These are phyloP conservation scores for Choristoneura rosaceana DNA, from an alignment of 2,888 invertebrate species.

Conservation along the genomic window DNA sequence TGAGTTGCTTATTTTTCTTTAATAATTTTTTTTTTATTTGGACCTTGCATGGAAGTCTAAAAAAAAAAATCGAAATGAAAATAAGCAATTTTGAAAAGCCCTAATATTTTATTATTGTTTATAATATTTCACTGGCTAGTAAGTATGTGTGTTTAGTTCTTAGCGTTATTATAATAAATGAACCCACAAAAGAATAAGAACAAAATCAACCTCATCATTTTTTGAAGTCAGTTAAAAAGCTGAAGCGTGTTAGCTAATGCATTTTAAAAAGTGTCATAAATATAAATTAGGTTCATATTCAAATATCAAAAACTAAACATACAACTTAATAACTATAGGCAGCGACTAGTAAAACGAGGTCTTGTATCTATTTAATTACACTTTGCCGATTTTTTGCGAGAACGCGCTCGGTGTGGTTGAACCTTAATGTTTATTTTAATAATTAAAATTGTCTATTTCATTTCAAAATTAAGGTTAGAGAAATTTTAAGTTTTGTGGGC, in stretches of 20 bases:
- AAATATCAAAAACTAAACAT: neutral
- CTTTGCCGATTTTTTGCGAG: neutral
- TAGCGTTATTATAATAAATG: neutral
- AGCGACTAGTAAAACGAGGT: slow-evolving; percentile 5
- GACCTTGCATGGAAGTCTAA: neutral
- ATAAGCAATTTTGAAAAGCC: neutral
- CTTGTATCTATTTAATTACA: slow-evolving; percentile 21
- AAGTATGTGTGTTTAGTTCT: neutral
- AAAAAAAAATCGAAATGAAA: neutral
- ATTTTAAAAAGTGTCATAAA: no score
- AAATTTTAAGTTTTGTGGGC: slow-evolving; percentile 17
- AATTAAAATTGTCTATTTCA: slow-evolving; percentile 2
- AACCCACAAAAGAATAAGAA: neutral
- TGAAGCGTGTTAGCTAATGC: no score
- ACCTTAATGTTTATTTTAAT: neutral
- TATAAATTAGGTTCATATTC: neutral
- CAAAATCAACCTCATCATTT: no score
- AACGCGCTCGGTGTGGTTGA: neutral
- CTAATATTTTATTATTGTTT: neutral
- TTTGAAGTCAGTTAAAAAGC: no score
- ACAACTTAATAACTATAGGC: neutral
- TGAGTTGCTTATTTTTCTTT: slow-evolving; percentile 1
- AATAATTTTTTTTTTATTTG: neutral
- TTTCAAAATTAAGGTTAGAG: slow-evolving; percentile 10
- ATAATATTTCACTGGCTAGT: neutral